Evolutionary conservation across 2,113 vertebrate species (phyloP).

Genomic region (Crotalus tigris): DNA sequence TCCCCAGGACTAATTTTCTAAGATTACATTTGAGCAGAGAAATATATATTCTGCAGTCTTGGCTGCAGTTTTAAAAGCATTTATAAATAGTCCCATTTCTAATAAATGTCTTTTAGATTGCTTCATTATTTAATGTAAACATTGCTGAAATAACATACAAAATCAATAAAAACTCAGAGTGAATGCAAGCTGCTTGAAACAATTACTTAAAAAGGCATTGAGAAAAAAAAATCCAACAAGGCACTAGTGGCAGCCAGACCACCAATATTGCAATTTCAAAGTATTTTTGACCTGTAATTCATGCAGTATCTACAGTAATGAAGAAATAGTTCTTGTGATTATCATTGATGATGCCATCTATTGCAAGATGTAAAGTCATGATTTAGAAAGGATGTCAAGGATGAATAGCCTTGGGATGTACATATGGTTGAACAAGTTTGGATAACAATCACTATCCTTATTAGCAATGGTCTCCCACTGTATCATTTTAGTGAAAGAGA

Average conservation of each 20-base stretch:
- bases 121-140: conserved; percentile 27
- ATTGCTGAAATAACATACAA: conserved; percentile 19
- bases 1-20: conserved; percentile 1
- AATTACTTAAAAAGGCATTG: conserved; percentile 11
- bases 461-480: neutral
- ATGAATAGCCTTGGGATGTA: neutral
- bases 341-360: neutral
- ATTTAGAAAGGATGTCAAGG: neutral
- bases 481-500: neutral
- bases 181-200: conserved; percentile 16
- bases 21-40: conserved; percentile 18
- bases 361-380: neutral
- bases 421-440: neutral
- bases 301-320: neutral
- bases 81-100: conserved; percentile 8
- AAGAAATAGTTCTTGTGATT: neutral
- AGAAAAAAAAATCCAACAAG: neutral
- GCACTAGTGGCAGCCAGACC: neutral
- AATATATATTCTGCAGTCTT: conserved; percentile 6
- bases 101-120: conserved; percentile 14
- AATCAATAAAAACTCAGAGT: conserved; percentile 10
- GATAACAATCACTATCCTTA: neutral
- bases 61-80: conserved; percentile 1
- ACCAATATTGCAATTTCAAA: conserved; percentile 10
- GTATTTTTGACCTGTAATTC: neutral